Evolutionary conservation across 1,140 invertebrate species (phyloP).

Genomic region (Penaeus chinensis): DNA sequence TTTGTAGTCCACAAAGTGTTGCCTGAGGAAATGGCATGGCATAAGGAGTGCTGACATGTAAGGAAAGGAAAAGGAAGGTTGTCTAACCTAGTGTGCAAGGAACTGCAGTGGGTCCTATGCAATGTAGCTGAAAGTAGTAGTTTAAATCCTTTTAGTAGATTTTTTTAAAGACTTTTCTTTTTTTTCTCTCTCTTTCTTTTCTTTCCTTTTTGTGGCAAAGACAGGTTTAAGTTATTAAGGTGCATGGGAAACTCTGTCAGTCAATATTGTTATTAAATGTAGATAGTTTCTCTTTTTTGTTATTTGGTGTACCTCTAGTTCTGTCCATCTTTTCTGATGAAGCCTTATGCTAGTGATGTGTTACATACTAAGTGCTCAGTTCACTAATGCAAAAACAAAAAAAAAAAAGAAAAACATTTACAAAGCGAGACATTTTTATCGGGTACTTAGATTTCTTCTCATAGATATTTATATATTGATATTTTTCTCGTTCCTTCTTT

Average conservation of each 20-base stretch:
- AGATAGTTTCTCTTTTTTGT: slow-evolving; percentile 46
- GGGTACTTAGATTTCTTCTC: background rate
- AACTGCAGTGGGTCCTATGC: slow-evolving; percentile 51
- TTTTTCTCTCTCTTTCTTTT: too few relatives aligned
- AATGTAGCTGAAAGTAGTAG: slow-evolving; percentile 32
- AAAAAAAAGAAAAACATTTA: too few relatives aligned
- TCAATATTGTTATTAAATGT: slow-evolving; percentile 44
- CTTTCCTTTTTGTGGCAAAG: background rate
- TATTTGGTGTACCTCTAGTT: slow-evolving; percentile 28
- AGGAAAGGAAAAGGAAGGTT: slow-evolving; percentile 9
- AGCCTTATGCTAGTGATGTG: background rate
- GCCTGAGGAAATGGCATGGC: background rate
- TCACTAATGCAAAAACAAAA: background rate
- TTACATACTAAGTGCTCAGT: slow-evolving; percentile 12
- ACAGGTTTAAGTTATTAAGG: background rate
- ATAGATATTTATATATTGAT: slow-evolving; percentile 2
- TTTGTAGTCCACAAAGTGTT: background rate
- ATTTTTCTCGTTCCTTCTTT: background rate
- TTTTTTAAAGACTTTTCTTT: slow-evolving; percentile 8
- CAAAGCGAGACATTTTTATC: slow-evolving; percentile 2
- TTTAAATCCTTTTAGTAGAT: slow-evolving; percentile 50
- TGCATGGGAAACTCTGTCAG: slow-evolving; percentile 47
- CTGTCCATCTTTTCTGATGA: slow-evolving; percentile 11
- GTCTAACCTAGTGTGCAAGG: slow-evolving; percentile 48
- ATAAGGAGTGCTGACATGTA: slow-evolving; percentile 3